These are phyloP conservation scores for Dolichallabes microphthalmus DNA, from an alignment of 2,113 vertebrate species.

Conservation along the genomic window DNA sequence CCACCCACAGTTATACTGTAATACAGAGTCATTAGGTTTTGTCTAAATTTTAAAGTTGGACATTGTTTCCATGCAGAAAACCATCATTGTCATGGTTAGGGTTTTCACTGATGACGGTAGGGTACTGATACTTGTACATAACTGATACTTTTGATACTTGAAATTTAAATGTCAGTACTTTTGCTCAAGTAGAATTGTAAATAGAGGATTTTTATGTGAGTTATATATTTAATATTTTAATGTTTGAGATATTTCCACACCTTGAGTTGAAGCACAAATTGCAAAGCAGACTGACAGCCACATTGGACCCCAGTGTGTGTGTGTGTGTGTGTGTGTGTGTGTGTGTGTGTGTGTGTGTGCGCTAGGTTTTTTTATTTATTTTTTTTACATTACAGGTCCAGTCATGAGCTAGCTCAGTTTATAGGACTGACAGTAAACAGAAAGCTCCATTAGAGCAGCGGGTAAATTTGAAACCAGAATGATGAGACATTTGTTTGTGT, in stretches of 20 bases:
- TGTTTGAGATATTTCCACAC: not conserved
- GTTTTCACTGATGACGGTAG: not conserved
- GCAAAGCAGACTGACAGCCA: too few relatives aligned
- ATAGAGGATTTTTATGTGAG: too few relatives aligned
- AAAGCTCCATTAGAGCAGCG: not conserved
- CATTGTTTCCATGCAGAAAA: too few relatives aligned
- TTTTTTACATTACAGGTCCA: not conserved
- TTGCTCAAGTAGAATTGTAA: too few relatives aligned
- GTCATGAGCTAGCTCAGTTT: not conserved
- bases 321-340: too few relatives aligned
- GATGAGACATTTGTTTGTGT: not conserved
- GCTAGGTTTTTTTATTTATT: too few relatives aligned
- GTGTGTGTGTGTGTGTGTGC: not conserved
- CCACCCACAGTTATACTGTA: not conserved
- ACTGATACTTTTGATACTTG: too few relatives aligned
- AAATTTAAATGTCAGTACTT: too few relatives aligned
- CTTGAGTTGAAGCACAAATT: not conserved
- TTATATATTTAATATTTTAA: too few relatives aligned
- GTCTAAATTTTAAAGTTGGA: too few relatives aligned
- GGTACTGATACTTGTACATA: too few relatives aligned
- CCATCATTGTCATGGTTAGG: too few relatives aligned
- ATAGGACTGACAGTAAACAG: constrained; percentile 9
- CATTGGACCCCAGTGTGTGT: not conserved
- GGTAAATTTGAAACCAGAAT: not conserved
- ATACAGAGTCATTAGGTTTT: not conserved